A percentile compares a stretch with the other conserved stretches of the same genome.
Conservation (phyloP, 2,797 vertebrate species). For the Neopelma chrysocephalum region DNA sequence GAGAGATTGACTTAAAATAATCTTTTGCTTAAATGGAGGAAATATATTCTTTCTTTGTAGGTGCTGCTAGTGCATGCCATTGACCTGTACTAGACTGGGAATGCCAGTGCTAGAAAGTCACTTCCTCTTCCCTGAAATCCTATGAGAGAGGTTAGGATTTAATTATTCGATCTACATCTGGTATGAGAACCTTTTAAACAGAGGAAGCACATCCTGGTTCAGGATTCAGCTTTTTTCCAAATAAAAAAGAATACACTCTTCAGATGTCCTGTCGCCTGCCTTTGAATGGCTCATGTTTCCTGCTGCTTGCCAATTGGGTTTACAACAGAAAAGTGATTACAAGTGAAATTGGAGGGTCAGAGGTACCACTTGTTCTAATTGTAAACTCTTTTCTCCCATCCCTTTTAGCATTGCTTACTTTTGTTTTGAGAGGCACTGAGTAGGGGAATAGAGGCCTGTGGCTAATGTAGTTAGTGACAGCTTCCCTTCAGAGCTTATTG, state of each 20-base stretch:
- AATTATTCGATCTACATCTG: background rate
- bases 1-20: background rate
- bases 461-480: background rate
- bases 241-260: background rate
- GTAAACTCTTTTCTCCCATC: background rate
- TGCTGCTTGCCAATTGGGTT: background rate
- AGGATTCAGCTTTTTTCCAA: background rate
- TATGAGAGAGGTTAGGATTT: background rate
- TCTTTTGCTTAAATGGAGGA: background rate
- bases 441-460: background rate
- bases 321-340: background rate
- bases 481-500: background rate
- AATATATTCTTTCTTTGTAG: background rate
- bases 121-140: background rate
- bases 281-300: background rate
- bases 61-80: background rate
- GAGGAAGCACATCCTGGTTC: slow-evolving; percentile 16
- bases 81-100: background rate
- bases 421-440: background rate
- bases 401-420: background rate
- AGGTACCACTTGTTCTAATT: background rate
- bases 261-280: background rate
- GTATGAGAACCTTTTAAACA: background rate
- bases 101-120: background rate
- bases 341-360: background rate